phyloP scores from a whole-genome alignment of 2,797 vertebrate genomes.

The Darevskia mixta region DNA sequence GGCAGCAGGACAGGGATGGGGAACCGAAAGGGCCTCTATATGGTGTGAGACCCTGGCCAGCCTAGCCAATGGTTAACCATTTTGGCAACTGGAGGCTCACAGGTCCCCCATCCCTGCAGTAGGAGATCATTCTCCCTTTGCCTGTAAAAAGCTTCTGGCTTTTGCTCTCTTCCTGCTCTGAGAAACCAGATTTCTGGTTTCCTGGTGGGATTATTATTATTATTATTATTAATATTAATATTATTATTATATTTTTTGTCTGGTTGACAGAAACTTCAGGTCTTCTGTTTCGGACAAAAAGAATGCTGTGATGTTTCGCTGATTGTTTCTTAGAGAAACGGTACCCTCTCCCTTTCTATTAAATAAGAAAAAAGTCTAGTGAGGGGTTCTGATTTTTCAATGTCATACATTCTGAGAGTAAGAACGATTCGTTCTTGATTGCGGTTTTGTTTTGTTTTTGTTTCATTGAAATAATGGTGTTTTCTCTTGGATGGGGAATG shows the following conservation, averaged over 20 bases:
- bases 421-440: constrained; percentile 55
- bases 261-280: not conserved
- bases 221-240: not conserved
- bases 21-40: constrained; percentile 34
- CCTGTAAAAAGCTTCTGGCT: constrained; percentile 49
- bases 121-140: not conserved
- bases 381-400: constrained; percentile 34
- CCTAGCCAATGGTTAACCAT: not conserved
- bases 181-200: not conserved
- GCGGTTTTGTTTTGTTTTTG: constrained; percentile 9
- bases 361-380: constrained; percentile 51
- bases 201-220: not conserved
- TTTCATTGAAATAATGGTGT: constrained; percentile 71
- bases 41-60: not conserved
- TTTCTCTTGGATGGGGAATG: constrained; percentile 46
- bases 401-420: constrained; percentile 62
- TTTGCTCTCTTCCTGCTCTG: constrained; percentile 24
- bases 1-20: constrained; percentile 45
- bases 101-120: not conserved
- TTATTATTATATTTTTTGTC: not conserved
- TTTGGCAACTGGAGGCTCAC: not conserved
- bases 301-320: constrained; percentile 22
- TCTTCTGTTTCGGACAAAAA: not conserved
- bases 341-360: constrained; percentile 14
- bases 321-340: constrained; percentile 33